Evolutionary conservation across 2,113 vertebrate genomes (phyloP), one percentile per base, ranked within the genome.

Genomic region (Clarias magur): DNA sequence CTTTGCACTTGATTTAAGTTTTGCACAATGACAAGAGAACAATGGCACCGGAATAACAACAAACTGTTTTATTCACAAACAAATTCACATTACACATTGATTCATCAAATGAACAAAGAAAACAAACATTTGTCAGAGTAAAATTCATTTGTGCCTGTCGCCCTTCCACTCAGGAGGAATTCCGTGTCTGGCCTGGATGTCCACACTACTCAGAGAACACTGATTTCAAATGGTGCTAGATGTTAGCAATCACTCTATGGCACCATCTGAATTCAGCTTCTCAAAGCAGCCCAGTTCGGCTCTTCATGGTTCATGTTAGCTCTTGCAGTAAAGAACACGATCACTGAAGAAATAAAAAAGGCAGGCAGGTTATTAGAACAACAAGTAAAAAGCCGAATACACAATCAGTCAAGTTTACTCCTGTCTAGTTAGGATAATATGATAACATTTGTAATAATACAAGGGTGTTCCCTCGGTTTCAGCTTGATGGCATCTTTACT

Each of bases 141-240:
- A 21, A 73, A 72, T 30, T 21, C 25, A 82, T 79, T n/a, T 23
- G 16, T 65, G 9, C n/a, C 60, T 8, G 34, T 65, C 17, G 6
- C 12, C 4, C 56, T 11, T 60, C 53, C 56, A 76, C 17, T 25
- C 3, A 13, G 13, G 25, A 21, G 15, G 0, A 48, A 21, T 80
- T 30, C 17, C 15, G 42, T 8, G 67, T 11, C 60, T 60, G 23
- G 17, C 9, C n/a, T 54, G 34, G 96, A 92, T 92, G 96, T 91
- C 91, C 93, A 95, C 95, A 93, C 96, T 95, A 94, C 95, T 96
- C 95, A 95, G 96, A 96, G 96, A 97, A 97, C 96, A 97, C 96
- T 97, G 96, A 97, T 97, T 97, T 97, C 96, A 97, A 96, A 97
- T 97, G 96, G 96, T 97, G 96, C 96, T 97, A 97, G 96, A 97